Conservation (phyloP, 2,888 invertebrate species). For the Lasioglossum oenotherae region DNA sequence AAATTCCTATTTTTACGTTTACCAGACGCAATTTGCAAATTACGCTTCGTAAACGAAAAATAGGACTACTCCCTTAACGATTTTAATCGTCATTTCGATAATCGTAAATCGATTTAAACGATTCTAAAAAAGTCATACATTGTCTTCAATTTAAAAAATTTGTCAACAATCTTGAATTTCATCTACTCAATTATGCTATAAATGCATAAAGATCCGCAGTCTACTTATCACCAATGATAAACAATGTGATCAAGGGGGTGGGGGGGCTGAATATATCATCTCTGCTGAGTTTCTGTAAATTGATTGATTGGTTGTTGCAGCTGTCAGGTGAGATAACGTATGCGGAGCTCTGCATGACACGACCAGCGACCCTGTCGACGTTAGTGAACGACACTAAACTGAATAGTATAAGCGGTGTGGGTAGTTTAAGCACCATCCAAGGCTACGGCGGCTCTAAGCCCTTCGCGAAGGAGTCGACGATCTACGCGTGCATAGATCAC, state of each 20-base stretch:
- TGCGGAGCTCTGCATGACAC: slow-evolving; percentile 87
- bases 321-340: slow-evolving; percentile 87
- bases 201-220: too few species aligned
- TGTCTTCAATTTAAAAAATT: too few species aligned
- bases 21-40: too few species aligned
- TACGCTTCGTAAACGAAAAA: too few species aligned
- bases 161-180: too few species aligned
- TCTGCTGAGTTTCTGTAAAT: neutral
- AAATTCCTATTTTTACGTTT: too few species aligned
- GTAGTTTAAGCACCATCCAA: slow-evolving; percentile 76
- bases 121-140: too few species aligned
- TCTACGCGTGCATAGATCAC: slow-evolving; percentile 91
- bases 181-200: too few species aligned
- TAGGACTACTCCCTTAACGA: too few species aligned
- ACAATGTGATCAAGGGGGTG: neutral
- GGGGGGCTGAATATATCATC: neutral
- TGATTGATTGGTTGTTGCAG: slow-evolving; percentile 70
- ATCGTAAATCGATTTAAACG: too few species aligned
- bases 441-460: slow-evolving; percentile 84
- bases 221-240: neutral
- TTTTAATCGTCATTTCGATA: too few species aligned
- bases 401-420: slow-evolving; percentile 78
- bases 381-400: slow-evolving; percentile 81
- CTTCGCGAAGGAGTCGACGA: slow-evolving; percentile 88
- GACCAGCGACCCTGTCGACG: slow-evolving; percentile 86